Conservation (phyloP, 2,113 vertebrate species). For the Phoenicopterus ruber region DNA sequence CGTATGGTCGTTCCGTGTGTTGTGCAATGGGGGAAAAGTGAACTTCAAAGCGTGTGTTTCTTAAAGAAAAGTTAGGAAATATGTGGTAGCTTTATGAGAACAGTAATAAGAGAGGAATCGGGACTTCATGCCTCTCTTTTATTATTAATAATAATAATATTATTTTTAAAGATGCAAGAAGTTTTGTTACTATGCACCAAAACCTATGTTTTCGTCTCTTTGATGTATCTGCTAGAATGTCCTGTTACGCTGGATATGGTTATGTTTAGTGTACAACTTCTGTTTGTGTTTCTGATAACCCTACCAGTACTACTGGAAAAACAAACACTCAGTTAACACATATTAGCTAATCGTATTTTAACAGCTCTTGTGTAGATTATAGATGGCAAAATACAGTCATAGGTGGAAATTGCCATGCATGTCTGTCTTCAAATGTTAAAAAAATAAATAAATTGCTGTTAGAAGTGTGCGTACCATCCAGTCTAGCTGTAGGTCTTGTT, state of each 20-base stretch:
- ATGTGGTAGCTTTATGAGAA: neutral
- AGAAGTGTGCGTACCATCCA: accelerated
- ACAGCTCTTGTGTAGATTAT: neutral
- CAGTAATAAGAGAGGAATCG: neutral
- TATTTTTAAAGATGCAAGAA: neutral
- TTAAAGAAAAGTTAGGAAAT: neutral
- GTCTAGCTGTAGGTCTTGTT: neutral
- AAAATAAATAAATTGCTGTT: neutral
- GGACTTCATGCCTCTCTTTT: neutral
- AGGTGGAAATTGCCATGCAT: neutral
- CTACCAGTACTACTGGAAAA: neutral
- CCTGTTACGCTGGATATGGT: neutral
- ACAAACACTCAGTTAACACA: neutral
- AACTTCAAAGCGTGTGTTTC: neutral
- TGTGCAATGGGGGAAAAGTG: neutral
- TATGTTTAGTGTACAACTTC: neutral
- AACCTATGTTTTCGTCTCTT: neutral
- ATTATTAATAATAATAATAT: neutral
- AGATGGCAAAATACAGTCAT: neutral
- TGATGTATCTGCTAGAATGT: neutral
- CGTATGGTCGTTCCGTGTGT: accelerated
- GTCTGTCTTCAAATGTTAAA: neutral
- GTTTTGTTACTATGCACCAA: accelerated
- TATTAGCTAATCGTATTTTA: neutral
- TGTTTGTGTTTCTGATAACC: neutral